Conservation (phyloP, 1,140 invertebrate genomes). For the Dendroctonus valens region DNA sequence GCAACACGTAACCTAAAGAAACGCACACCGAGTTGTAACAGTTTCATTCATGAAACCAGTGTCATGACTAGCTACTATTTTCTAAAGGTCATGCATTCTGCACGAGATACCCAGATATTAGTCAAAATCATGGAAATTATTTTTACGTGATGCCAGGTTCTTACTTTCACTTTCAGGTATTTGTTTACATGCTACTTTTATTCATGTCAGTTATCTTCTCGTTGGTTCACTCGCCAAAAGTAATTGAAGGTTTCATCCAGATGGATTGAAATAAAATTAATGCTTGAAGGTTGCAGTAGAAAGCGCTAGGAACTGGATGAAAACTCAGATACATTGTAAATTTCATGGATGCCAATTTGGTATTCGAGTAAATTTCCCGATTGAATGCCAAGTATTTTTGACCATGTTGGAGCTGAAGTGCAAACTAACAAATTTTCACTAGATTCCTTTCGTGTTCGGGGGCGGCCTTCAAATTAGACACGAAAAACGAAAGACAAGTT, state of each 20-base stretch:
- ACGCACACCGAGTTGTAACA: constrained; percentile 16
- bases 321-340: too few species aligned
- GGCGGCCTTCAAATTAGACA: constrained; percentile 33
- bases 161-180: constrained; percentile 23
- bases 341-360: too few species aligned
- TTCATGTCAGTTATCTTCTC: too few species aligned
- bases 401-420: too few species aligned
- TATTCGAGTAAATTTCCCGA: too few species aligned
- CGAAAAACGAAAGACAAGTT: constrained; percentile 33
- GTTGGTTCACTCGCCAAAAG: too few species aligned
- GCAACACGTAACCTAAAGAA: constrained; percentile 21
- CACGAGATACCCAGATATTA: constrained; percentile 31
- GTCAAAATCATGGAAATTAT: constrained; percentile 33
- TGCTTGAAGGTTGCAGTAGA: too few species aligned
- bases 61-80: constrained; percentile 33
- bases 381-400: too few species aligned
- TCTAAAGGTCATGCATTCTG: constrained; percentile 28
- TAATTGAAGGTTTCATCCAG: too few species aligned
- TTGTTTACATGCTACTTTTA: not conserved
- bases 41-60: constrained; percentile 27
- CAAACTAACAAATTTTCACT: constrained; percentile 35
- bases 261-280: too few species aligned
- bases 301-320: too few species aligned
- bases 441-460: constrained; percentile 35
- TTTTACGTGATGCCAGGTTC: constrained; percentile 25